Conservation (phyloP, 2,888 invertebrate species). For the Aquatica leii region DNA sequence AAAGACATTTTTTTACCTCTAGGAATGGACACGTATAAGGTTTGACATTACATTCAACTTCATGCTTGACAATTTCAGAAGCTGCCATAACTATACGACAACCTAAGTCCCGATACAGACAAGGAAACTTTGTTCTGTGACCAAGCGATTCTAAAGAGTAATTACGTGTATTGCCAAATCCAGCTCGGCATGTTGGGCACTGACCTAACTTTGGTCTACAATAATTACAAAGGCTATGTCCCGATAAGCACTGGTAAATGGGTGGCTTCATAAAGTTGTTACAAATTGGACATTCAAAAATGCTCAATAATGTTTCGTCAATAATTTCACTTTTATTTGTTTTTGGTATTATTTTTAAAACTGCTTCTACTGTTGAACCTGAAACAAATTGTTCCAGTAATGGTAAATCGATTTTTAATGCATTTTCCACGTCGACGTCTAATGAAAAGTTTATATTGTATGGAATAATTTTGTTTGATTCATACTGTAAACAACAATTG, state of each 20-base stretch:
- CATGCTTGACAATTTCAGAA: constrained; percentile 47
- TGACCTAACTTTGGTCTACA: constrained; percentile 51
- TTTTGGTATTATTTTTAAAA: constrained; percentile 24
- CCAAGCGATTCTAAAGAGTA: constrained; percentile 53
- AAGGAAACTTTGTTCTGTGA: constrained; percentile 50
- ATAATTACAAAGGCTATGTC: constrained; percentile 53
- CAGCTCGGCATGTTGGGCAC: constrained; percentile 53
- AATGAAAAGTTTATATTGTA: constrained; percentile 27
- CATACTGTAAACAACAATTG: constrained; percentile 44
- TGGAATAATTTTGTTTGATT: constrained; percentile 42
- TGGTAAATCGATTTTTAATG: constrained; percentile 45
- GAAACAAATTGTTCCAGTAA: constrained; percentile 46
- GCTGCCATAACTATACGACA: constrained; percentile 47
- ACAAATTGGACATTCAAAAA: constrained; percentile 55
- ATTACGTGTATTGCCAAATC: constrained; percentile 53
- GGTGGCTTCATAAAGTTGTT: constrained; percentile 54
- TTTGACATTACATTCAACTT: constrained; percentile 48
- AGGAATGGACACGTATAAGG: constrained; percentile 50
- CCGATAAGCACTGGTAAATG: constrained; percentile 53
- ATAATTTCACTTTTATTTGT: constrained; percentile 35
- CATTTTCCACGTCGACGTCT: constrained; percentile 25
- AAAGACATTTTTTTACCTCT: constrained; percentile 40
- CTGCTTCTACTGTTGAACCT: constrained; percentile 18
- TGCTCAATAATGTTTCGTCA: constrained; percentile 50
- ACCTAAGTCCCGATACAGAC: constrained; percentile 50